Evolutionary conservation across 1,140 invertebrate species (phyloP).

Genomic region (Drosophila ironensis): DNA sequence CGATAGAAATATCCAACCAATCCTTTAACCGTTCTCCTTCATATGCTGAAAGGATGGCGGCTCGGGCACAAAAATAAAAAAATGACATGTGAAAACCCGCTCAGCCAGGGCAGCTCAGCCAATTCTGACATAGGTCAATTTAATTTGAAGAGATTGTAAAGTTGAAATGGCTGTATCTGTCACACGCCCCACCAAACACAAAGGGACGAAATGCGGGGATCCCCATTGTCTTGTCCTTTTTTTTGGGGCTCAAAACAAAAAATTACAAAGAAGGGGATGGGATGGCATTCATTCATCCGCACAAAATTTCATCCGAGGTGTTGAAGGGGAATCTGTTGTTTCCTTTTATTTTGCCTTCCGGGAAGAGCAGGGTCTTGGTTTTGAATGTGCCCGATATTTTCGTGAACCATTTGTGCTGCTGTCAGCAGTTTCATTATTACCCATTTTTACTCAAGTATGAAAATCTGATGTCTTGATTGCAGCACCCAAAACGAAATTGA

Average conservation of each 20-base stretch:
- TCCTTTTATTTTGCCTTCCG: no score
- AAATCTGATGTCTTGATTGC: neutral
- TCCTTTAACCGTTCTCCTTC: no score
- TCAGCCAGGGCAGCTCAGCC: no score
- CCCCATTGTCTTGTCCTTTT: constrained; percentile 34
- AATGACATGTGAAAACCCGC: constrained; percentile 27
- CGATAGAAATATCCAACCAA: no score
- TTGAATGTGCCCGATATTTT: constrained; percentile 36
- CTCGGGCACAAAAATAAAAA: no score
- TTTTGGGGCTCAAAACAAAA: neutral
- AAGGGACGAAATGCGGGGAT: neutral
- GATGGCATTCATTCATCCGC: neutral
- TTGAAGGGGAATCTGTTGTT: constrained; percentile 16
- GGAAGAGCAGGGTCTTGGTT: constrained; percentile 1
- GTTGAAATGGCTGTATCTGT: constrained; percentile 50
- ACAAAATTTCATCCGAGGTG: constrained; percentile 10
- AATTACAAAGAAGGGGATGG: neutral
- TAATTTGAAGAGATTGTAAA: constrained; percentile 70
- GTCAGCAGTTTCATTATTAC: constrained; percentile 53
- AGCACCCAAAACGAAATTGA: constrained; percentile 14
- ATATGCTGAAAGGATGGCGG: no score
- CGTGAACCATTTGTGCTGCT: constrained; percentile 34
- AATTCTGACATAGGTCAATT: constrained; percentile 67
- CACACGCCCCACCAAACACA: constrained; percentile 29
- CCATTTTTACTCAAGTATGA: constrained; percentile 23